Evolutionary conservation across 92 coral and sea anemone species (phyloP).

Genomic region (Siderastrea siderea): DNA sequence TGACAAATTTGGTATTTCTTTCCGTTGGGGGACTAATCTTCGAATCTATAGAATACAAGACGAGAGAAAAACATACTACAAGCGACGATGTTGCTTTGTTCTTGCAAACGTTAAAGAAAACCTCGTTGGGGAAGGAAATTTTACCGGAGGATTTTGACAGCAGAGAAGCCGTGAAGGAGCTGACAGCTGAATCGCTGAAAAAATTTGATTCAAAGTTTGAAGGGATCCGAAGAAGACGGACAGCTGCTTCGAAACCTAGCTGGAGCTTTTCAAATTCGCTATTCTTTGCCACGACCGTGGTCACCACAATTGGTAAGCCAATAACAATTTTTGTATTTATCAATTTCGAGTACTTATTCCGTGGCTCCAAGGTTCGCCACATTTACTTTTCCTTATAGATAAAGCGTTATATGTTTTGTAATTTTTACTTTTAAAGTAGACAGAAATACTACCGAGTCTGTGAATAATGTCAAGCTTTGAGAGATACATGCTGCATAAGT

Average conservation of each 20-base stretch:
- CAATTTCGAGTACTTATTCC: background rate
- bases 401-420: too few relatives aligned
- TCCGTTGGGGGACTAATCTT: conserved; percentile 87
- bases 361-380: background rate
- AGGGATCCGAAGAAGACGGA: conserved; percentile 53
- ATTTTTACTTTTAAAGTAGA: background rate
- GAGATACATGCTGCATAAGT: too few relatives aligned
- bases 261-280: conserved; percentile 92
- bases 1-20: conserved; percentile 78
- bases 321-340: background rate
- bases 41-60: conserved; percentile 75
- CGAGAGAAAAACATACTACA: conserved; percentile 52
- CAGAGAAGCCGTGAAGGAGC: conserved; percentile 53
- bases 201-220: conserved; percentile 66
- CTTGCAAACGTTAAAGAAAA: conserved; percentile 73
- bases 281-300: conserved; percentile 89
- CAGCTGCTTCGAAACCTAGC: conserved; percentile 72
- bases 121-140: conserved; percentile 63
- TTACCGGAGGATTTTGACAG: conserved; percentile 70
- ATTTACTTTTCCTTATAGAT: too few relatives aligned
- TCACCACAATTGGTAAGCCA: conserved; percentile 88
- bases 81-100: conserved; percentile 64
- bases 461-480: too few relatives aligned
- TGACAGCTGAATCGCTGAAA: conserved; percentile 66
- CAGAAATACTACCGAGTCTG: too few relatives aligned